Base-by-base conservation (phyloP, 2,888 invertebrate species). In the Caenorhabditis sp. region DNA sequence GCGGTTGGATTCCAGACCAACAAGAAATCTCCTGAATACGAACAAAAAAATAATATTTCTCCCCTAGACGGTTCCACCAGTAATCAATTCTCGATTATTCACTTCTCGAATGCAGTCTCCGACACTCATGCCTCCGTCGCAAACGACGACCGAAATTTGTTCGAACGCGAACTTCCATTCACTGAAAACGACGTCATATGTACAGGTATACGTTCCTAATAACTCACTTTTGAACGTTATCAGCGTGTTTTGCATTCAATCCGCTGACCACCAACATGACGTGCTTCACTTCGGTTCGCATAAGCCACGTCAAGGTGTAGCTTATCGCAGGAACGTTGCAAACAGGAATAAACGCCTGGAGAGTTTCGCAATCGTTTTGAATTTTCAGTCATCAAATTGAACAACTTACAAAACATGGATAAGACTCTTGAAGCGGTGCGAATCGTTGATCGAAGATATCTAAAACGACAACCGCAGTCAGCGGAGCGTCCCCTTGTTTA, bases 51-150 rank as follows among this genome's bases (percentile, higher is more conserved):
- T n/a, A n/a, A n/a, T n/a, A n/a, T n/a, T n/a, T n/a, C n/a, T 26
- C 7, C 5, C 37, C 3, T 7, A 35, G 9, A 45, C 8, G 22
- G 15, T 22, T 30, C n/a, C 48, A 72, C 71, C 70, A 15, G 59
- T 78, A 26, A 87, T 58, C 3, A 86, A 61, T 39, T 74, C 77
- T 24, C 82, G 71, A 15, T 59, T 74, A 11, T 82, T 80, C 15
- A 87, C 48, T 58, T 86, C 85, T 26, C 87, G 65, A 53, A 87
- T 56, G 20, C 82, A 78, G 56, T 87, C 85, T 6, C 87, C 87
- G 20, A 85, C 62, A 39, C 73, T 85, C 20, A 62, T 65, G 2
- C 73, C 72, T 30, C 76, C 75, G 13, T 73, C 71, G 27, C 79
- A 78, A 17, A 41, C 30, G 32, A 79, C 27, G 20, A 76, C 37